A percentile compares a stretch with the other conserved stretches of the same genome.
Evolutionary conservation across 1,140 invertebrate species (phyloP).

Genomic region (Habropoda laboriosa): DNA sequence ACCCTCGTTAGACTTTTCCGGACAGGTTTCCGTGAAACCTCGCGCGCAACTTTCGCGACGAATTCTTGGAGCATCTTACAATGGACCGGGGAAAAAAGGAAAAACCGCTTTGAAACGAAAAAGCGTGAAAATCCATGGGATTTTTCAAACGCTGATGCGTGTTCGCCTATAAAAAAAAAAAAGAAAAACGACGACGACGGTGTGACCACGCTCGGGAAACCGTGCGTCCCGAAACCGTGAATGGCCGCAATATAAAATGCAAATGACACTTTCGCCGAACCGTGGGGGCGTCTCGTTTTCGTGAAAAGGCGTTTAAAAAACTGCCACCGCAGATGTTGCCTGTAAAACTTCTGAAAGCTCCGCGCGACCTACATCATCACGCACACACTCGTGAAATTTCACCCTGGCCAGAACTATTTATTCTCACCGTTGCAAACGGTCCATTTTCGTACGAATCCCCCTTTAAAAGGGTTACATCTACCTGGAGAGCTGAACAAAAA

Average conservation of each 20-base stretch:
- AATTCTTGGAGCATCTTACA: neutral
- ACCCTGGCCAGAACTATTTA: neutral
- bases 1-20: too few relatives aligned
- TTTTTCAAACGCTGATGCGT: slow-evolving; percentile 27
- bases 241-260: slow-evolving; percentile 51
- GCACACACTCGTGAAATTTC: neutral
- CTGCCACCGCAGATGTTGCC: slow-evolving; percentile 26
- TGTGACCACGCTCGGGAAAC: neutral
- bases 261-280: slow-evolving; percentile 40
- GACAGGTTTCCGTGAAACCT: neutral
- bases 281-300: neutral
- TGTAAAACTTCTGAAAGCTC: slow-evolving; percentile 25
- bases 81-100: neutral
- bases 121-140: neutral
- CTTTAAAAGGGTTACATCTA: too few relatives aligned
- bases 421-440: neutral
- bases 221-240: slow-evolving; percentile 19
- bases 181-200: too few relatives aligned
- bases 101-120: neutral
- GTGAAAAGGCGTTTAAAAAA: slow-evolving; percentile 25
- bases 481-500: too few relatives aligned
- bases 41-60: neutral
- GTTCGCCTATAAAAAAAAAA: slow-evolving; percentile 13
- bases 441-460: neutral
- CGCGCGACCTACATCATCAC: slow-evolving; percentile 17